Percentiles rank a stretch among this genome's conserved stretches.
These are phyloP conservation scores for Brachypalpus laphriformis DNA, from an alignment of 2,888 invertebrate species.

Conservation along the genomic window DNA sequence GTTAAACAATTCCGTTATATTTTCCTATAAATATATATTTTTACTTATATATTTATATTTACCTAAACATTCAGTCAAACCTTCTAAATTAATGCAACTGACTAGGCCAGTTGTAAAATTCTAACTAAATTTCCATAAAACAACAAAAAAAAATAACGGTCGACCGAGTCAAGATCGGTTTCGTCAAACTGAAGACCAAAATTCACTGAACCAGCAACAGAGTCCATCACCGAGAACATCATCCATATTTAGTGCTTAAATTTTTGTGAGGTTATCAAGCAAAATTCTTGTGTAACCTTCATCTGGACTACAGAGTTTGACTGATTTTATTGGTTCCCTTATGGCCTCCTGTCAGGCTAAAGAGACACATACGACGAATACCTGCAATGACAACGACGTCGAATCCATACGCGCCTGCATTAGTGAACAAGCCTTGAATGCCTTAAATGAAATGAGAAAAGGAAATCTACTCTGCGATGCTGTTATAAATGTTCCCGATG, in stretches of 20 bases:
- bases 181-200: not conserved
- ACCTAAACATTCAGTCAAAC: slow-evolving; percentile 8
- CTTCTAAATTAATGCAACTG: slow-evolving; percentile 48
- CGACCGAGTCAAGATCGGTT: not conserved
- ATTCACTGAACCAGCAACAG: not conserved
- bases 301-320: slow-evolving; percentile 4
- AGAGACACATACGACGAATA: slow-evolving; percentile 36
- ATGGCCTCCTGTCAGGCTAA: slow-evolving; percentile 34
- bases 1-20: slow-evolving; percentile 38
- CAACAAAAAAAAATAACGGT: slow-evolving; percentile 19
- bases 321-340: not conserved
- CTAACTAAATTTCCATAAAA: slow-evolving; percentile 31
- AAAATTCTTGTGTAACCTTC: slow-evolving; percentile 18
- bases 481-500: slow-evolving; percentile 91
- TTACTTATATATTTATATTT: slow-evolving; percentile 31
- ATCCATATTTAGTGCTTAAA: not conserved
- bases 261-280: slow-evolving; percentile 1
- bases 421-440: slow-evolving; percentile 93
- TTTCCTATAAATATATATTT: slow-evolving; percentile 49
- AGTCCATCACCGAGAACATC: not conserved
- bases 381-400: slow-evolving; percentile 65
- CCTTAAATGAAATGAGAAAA: slow-evolving; percentile 91
- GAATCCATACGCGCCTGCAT: slow-evolving; percentile 84
- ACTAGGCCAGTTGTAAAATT: slow-evolving; percentile 18
- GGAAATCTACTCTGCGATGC: slow-evolving; percentile 94